phyloP scores from a whole-genome alignment of 2,113 vertebrate genomes.

The Galeopterus variegatus region DNA sequence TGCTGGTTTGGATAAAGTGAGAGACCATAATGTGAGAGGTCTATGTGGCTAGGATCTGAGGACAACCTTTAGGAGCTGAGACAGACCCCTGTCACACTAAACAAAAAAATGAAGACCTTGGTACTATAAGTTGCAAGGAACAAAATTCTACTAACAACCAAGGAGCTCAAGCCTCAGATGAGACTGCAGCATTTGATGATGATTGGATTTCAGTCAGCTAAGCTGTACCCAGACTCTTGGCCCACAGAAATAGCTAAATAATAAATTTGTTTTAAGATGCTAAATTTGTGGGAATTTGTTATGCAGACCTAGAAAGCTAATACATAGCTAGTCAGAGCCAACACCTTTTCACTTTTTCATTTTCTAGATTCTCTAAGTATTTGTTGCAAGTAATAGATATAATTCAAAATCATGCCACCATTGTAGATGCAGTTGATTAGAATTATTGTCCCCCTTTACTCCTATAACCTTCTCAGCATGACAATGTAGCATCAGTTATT shows the following conservation, averaged over 20 bases:
- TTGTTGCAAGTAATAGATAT: neutral
- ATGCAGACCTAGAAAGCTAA: neutral
- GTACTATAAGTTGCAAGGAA: neutral
- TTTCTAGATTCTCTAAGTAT: neutral
- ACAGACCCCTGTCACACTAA: neutral
- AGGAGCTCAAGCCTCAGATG: neutral
- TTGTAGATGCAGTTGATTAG: neutral
- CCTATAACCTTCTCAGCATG: neutral
- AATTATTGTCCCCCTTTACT: neutral
- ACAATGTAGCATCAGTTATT: neutral
- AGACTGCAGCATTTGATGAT: neutral
- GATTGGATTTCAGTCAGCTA: neutral
- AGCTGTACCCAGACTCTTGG: neutral
- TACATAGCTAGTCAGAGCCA: neutral
- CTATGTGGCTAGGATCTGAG: neutral
- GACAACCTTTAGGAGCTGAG: neutral
- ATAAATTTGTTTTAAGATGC: neutral
- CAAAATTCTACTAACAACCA: neutral
- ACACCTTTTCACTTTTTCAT: neutral
- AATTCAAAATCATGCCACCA: neutral
- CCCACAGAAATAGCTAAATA: neutral
- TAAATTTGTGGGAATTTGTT: neutral
- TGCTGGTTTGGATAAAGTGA: neutral
- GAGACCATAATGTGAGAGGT: neutral
- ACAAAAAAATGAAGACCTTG: neutral